Evolutionary conservation across 2,113 vertebrate genomes (phyloP), one percentile per base, ranked within the genome.

Genomic region (Rhinoderma darwinii): DNA sequence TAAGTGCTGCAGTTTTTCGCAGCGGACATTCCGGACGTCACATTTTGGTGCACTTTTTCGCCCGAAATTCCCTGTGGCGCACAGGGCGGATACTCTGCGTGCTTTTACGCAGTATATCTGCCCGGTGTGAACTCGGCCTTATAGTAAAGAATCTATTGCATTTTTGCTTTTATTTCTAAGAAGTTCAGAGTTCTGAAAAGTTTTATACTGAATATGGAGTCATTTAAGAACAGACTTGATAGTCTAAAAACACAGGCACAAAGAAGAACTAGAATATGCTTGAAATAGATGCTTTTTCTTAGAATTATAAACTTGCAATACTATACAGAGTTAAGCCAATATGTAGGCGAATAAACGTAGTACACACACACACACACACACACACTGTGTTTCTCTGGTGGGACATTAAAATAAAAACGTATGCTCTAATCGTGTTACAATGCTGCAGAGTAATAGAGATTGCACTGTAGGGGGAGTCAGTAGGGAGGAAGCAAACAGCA

Each of bases 401-500:
- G 66, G 50, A 75, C 86, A 82, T 87, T 87, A 82, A 82, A 82
- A 81, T 85, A 54, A 59, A 73, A 82, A 74, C 41, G 66, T 63
- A 87, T 87, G 86, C 86, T 54, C 70, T 59, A 82, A 51, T 78
- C 50, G 80, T 87, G 79, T 87, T 82, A 61, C 51, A 82, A 20
- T 87, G 86, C 68, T 43, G 70, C 66, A 25, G 77, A 74, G 51
- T 82, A 82, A 87, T 87, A 87, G 86, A 82, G 68, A 81, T 81
- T 82, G 86, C 86, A 87, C 86, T 54, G 86, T 87, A 82, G 86
- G 86, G 86, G 86, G 86, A 87, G 86, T 82, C 86, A 82, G 68
- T 74, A 75, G 78, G 78, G 78, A 82, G 39, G 61, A 72, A 82
- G 51, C 68, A 82, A 86, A 87, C 86, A 87, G 86, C 86, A 72